Evolutionary conservation across 2,113 vertebrate species (phyloP).

Genomic region (Ancistrus triradiatus): DNA sequence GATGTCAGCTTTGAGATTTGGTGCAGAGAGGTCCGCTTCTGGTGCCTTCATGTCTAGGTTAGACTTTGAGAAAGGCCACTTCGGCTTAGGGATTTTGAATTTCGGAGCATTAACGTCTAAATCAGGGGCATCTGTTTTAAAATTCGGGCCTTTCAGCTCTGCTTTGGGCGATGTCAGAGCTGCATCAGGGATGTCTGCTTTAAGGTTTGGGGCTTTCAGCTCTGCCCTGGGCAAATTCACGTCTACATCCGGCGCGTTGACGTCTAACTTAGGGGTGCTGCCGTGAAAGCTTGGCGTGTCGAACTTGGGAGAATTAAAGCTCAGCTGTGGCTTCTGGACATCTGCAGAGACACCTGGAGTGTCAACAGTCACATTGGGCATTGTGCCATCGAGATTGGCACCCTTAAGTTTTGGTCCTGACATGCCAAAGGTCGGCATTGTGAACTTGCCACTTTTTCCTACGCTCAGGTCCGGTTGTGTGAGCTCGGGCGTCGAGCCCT

Average conservation of each 20-base stretch:
- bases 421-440: slow-evolving; percentile 46
- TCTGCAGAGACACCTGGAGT: slow-evolving; percentile 45
- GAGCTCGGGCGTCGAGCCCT: slow-evolving; percentile 26
- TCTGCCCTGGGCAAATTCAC: slow-evolving; percentile 30
- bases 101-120: slow-evolving; percentile 36
- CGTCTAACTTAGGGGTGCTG: slow-evolving; percentile 34
- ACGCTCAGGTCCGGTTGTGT: slow-evolving; percentile 15
- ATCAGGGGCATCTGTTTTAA: slow-evolving; percentile 42
- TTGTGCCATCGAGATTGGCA: slow-evolving; percentile 45
- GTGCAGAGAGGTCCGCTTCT: slow-evolving; percentile 32
- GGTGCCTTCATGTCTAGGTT: slow-evolving; percentile 30
- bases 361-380: slow-evolving; percentile 49
- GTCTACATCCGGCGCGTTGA: too few species aligned
- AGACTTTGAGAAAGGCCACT: slow-evolving; percentile 49
- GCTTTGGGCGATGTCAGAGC: slow-evolving; percentile 33
- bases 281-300: slow-evolving; percentile 39
- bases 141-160: slow-evolving; percentile 31
- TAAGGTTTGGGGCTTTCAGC: slow-evolving; percentile 33
- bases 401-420: slow-evolving; percentile 50
- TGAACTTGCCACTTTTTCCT: slow-evolving; percentile 38
- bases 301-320: slow-evolving; percentile 43
- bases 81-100: slow-evolving; percentile 36
- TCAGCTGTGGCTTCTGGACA: slow-evolving; percentile 46
- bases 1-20: slow-evolving; percentile 36
- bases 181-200: slow-evolving; percentile 30